Conservation (phyloP, 30 jellyfish, hydroid and myxozoan genomes). For the Aurelia sp. region DNA sequence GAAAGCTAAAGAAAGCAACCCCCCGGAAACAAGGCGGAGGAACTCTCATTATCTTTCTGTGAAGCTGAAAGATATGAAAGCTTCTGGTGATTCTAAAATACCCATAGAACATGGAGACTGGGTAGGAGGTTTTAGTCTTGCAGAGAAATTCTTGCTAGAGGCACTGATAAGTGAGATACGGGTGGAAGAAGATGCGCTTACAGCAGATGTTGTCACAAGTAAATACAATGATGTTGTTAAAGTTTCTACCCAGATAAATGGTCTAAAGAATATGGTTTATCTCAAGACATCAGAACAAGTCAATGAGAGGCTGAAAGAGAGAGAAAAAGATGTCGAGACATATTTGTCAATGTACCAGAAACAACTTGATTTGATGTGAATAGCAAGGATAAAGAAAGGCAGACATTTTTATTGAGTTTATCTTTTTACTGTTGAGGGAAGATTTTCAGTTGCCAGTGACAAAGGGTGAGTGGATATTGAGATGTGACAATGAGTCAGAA, state of each 20-base stretch:
- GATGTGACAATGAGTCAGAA: too few relatives aligned
- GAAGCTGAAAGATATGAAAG: conserved; percentile 59
- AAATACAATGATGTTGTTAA: conserved; percentile 78
- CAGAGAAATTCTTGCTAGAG: conserved; percentile 86
- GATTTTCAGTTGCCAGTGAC: too few relatives aligned
- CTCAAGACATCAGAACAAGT: conserved; percentile 78
- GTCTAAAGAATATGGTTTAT: conserved; percentile 52
- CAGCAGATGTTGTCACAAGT: conserved; percentile 83
- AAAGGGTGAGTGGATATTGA: conserved; percentile 54
- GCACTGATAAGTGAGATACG: conserved; percentile 87
- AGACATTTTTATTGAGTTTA: too few relatives aligned
- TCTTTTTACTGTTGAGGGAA: too few relatives aligned
- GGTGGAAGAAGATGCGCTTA: conserved; percentile 81
- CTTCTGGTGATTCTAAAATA: conserved; percentile 46
- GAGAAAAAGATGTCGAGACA: conserved; percentile 89
- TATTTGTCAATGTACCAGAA: conserved; percentile 78
- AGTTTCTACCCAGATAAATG: conserved; percentile 67
- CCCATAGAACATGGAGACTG: conserved; percentile 76
- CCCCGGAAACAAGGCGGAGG: conserved; percentile 71
- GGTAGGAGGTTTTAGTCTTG: conserved; percentile 74
- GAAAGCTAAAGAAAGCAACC: not conserved
- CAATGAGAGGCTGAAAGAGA: conserved; percentile 74
- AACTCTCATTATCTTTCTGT: conserved; percentile 75
- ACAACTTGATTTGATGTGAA: conserved; percentile 68
- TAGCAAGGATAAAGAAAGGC: too few relatives aligned